These are phyloP conservation scores for Corythornis leucogaster DNA, from an alignment of 2,797 vertebrate genomes.

Conservation along the genomic window DNA sequence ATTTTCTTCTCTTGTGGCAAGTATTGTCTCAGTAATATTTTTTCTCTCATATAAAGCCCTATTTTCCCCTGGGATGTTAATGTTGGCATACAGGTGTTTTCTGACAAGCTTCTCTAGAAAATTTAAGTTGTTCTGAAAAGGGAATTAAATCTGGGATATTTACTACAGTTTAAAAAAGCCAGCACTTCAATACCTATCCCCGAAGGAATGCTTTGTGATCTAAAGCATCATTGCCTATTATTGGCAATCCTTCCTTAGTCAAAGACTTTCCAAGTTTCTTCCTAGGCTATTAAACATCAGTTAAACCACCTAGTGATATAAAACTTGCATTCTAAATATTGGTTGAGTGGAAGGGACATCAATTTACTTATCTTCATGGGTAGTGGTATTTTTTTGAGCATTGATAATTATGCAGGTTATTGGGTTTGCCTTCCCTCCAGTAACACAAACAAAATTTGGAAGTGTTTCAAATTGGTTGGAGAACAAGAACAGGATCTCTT, in stretches of 20 bases:
- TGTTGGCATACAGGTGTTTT: background rate
- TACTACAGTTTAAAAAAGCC: background rate
- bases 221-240: background rate
- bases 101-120: background rate
- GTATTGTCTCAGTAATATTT: background rate
- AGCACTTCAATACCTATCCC: background rate
- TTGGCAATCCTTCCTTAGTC: background rate
- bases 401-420: background rate
- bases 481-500: background rate
- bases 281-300: background rate
- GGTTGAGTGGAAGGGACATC: background rate
- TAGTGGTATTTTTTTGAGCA: background rate
- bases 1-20: background rate
- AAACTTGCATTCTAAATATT: background rate
- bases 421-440: background rate
- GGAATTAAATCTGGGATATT: background rate
- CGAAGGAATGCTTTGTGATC: background rate
- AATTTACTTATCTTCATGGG: background rate
- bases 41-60: background rate
- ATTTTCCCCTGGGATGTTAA: background rate
- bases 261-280: background rate
- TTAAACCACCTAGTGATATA: background rate
- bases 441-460: background rate
- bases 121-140: background rate
- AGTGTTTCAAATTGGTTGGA: background rate